Conservation (phyloP, 30 jellyfish, hydroid and myxozoan genomes). For the Hydractinia symbiolongicarpus region DNA sequence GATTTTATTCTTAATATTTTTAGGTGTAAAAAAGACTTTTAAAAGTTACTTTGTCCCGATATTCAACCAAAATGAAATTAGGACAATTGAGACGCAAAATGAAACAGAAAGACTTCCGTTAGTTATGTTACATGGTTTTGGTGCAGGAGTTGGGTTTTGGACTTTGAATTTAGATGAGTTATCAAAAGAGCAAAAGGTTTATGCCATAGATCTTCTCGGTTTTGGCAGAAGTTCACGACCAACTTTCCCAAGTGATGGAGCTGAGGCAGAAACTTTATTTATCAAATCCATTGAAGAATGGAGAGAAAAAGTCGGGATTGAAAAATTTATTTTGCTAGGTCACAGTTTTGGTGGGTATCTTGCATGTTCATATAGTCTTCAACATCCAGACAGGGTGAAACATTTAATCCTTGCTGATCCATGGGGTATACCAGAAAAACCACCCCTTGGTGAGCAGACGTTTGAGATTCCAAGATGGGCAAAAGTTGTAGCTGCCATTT, state of each 20-base stretch:
- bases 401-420: conserved; percentile 98
- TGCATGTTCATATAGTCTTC: conserved; percentile 77
- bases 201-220: conserved; percentile 83
- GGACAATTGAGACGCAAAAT: conserved; percentile 66
- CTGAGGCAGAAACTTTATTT: conserved; percentile 82
- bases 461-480: conserved; percentile 95
- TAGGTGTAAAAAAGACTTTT: conserved; percentile 55
- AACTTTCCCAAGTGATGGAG: conserved; percentile 74
- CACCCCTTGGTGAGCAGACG: conserved; percentile 92
- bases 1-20: background rate
- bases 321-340: conserved; percentile 80
- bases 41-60: conserved; percentile 65
- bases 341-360: conserved; percentile 97
- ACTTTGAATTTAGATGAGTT: conserved; percentile 82
- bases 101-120: conserved; percentile 62
- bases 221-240: conserved; percentile 98
- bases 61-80: conserved; percentile 34
- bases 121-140: conserved; percentile 91
- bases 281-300: conserved; percentile 87
- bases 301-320: conserved; percentile 74
- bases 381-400: conserved; percentile 80
- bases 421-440: conserved; percentile 97
- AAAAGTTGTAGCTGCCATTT: conserved; percentile 76
- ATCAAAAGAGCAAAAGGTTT: conserved; percentile 49
- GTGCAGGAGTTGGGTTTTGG: conserved; percentile 94